These are phyloP conservation scores for Axis porcinus DNA, from an alignment of 2,113 vertebrate genomes.

Conservation along the genomic window DNA sequence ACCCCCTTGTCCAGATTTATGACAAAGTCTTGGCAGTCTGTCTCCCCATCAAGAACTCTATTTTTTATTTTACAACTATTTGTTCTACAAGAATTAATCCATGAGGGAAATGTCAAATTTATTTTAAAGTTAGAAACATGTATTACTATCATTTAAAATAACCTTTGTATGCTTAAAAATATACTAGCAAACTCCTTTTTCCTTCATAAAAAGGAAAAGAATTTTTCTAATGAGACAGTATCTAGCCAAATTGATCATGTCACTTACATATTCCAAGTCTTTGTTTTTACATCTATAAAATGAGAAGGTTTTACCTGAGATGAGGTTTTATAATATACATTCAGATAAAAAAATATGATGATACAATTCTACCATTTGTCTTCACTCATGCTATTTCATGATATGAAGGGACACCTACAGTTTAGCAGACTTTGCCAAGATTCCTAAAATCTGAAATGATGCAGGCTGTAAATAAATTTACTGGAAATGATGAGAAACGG, in stretches of 20 bases:
- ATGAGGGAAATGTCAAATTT: constrained; percentile 44
- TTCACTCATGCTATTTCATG: background rate
- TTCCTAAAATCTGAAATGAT: background rate
- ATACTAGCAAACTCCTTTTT: background rate
- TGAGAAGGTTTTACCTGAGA: background rate
- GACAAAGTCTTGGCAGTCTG: constrained; percentile 54
- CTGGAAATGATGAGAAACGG: background rate
- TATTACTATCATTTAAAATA: background rate
- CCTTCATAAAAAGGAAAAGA: background rate
- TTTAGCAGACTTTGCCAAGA: background rate
- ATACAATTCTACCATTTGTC: background rate
- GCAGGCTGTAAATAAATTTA: background rate
- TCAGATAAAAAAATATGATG: background rate
- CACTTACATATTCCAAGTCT: background rate
- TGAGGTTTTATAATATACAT: background rate
- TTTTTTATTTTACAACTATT: constrained; percentile 71
- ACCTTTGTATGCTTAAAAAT: background rate
- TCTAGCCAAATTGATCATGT: background rate
- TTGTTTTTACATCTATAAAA: background rate
- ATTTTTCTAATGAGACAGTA: background rate
- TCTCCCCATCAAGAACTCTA: constrained; percentile 63
- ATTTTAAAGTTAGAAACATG: constrained; percentile 45
- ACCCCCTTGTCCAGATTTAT: constrained; percentile 72
- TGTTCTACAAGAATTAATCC: constrained; percentile 51
- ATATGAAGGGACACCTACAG: background rate